A percentile compares a stretch with the other conserved stretches of the same genome.
Conservation (phyloP, 2,113 vertebrate species). For the Phalacrocorax carbo region DNA sequence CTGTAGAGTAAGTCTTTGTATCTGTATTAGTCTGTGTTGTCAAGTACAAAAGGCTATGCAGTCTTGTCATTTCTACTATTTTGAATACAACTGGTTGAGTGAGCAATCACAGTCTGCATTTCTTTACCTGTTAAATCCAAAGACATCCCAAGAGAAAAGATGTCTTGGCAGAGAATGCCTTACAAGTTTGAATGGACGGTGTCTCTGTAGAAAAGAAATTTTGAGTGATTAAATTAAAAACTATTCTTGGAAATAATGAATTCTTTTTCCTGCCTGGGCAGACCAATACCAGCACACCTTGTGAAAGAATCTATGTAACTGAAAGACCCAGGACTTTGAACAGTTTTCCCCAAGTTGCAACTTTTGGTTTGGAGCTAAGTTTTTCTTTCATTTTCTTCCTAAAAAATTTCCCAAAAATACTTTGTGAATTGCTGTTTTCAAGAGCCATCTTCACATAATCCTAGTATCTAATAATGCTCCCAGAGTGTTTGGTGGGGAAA, state of each 20-base stretch:
- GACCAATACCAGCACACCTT: background rate
- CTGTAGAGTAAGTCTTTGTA: slow-evolving; percentile 14
- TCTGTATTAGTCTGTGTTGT: background rate
- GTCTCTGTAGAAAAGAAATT: background rate
- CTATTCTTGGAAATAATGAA: slow-evolving; percentile 4
- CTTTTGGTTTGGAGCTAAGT: background rate
- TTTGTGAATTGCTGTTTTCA: background rate
- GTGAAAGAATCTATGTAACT: background rate
- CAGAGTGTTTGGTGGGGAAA: background rate
- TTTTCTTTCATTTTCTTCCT: slow-evolving; percentile 34
- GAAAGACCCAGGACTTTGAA: background rate
- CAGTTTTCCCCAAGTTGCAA: background rate
- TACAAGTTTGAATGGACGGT: background rate
- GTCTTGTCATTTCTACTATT: background rate
- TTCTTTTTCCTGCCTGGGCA: background rate
- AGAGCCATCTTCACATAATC: background rate
- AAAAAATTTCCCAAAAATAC: background rate
- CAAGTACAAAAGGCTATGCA: background rate
- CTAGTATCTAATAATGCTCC: background rate
- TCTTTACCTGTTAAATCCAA: slow-evolving; percentile 2
- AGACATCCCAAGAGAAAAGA: background rate
- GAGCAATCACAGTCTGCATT: background rate
- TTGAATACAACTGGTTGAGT: background rate
- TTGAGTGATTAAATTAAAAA: background rate
- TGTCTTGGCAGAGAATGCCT: background rate